Base-by-base conservation (phyloP, 1,140 invertebrate species). In the Cryptotermes secundus region DNA sequence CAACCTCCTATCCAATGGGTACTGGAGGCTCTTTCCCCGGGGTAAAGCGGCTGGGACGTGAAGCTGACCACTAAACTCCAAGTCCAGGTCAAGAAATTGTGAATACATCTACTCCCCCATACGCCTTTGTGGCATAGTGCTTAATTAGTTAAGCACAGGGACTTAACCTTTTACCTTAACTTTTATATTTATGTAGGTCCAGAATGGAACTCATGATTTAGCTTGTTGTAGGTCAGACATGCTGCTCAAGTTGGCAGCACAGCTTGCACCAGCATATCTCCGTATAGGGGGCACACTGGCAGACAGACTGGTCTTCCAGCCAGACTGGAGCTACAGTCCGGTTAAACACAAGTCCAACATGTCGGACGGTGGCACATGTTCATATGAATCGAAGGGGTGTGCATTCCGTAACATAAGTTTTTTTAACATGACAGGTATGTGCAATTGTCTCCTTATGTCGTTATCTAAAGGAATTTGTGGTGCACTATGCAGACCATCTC, bases 221-320 rank as follows among this genome's bases (percentile, higher is more conserved):
- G n/a, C n/a, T n/a, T n/a, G n/a, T 59, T 85, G 7, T 42, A 86
- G 85, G 12, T 86, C 84, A 34, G 38, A 35, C 2, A 24, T 24
- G 6, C 90, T 94, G 85, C 86, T 90, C 34, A 90, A 91, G 86
- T 88, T 95, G 85, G 91, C 92, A 6, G 86, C 87, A 83, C 89
- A 91, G 34, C 87, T 95, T 59, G 89, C 91, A 59, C 93, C 94
- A 12, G 92, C 92, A 42, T 92, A 92, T 86, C 88, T 95, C 3
- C 90, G 94, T 84, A 87, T 95, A 34, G 94, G 94, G 49, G 94
- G 94, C 0, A 94, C 93, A 53, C 91, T 93, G 87, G 92, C 94
- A 0, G 94, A 95, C 87, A 91, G 92, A 83, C 88, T 94, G 79
- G 91, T 91, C 85, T 95, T 94, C 85, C 90, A 91, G 86, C 34